phyloP scores from a whole-genome alignment of 2,888 invertebrate species.

The Lasioglossum calceatum region DNA sequence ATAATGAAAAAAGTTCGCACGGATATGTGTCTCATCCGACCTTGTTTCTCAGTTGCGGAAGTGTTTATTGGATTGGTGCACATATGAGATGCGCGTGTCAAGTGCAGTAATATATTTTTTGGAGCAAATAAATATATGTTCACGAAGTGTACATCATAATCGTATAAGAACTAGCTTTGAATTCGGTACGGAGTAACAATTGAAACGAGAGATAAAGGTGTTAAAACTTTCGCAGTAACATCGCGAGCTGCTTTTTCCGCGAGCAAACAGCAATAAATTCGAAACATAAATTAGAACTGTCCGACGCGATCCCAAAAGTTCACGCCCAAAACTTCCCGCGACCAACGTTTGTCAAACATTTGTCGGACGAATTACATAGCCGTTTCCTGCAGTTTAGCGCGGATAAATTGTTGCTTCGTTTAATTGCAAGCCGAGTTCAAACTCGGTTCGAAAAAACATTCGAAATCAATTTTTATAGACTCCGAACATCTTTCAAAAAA shows the following conservation, averaged over 20 bases:
- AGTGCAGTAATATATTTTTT: neutral
- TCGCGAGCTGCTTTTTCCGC: neutral
- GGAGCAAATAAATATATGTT: neutral
- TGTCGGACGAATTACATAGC: neutral
- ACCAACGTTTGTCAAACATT: slow-evolving; percentile 8
- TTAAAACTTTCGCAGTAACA: neutral
- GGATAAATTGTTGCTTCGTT: neutral
- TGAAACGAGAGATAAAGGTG: neutral
- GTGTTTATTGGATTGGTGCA: neutral
- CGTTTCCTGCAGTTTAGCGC: neutral
- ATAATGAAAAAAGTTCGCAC: slow-evolving; percentile 6
- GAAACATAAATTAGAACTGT: slow-evolving; percentile 13
- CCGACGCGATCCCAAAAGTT: neutral
- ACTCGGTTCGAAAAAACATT: neutral
- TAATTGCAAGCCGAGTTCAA: too few species aligned
- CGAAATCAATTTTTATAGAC: too few species aligned
- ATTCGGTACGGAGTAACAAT: neutral
- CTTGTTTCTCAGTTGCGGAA: neutral
- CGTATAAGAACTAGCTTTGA: neutral
- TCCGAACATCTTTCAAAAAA: too few species aligned
- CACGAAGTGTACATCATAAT: neutral
- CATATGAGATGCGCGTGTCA: neutral
- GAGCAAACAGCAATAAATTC: neutral
- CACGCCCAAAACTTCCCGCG: neutral
- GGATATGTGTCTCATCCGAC: neutral